A percentile compares a stretch with the other conserved stretches of the same genome.
Conservation (phyloP, 2,888 invertebrate species). For the Amiota mariae region DNA sequence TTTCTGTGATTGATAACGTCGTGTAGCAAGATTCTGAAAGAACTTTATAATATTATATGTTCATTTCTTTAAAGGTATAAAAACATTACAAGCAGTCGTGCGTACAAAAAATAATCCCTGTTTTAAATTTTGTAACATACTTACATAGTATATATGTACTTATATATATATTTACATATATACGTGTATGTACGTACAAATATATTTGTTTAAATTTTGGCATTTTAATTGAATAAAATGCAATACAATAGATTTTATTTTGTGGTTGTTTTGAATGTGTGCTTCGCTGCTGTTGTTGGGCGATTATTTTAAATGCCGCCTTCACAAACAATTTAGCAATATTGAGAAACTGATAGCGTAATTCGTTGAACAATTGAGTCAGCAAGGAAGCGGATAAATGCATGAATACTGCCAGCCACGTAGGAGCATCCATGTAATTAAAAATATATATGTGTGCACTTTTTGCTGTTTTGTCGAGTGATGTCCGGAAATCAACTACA, state of each 20-base stretch:
- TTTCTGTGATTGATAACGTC: no score
- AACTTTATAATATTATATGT: no score
- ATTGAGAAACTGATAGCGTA: conserved; percentile 9
- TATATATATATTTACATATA: background rate
- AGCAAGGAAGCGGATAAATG: no score
- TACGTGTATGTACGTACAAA: background rate
- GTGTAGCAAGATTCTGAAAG: no score
- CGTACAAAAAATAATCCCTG: no score
- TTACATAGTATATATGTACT: background rate
- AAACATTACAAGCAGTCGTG: no score
- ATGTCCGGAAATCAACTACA: background rate
- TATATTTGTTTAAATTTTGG: conserved; percentile 48
- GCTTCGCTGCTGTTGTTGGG: conserved; percentile 30
- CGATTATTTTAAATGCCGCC: conserved; percentile 5
- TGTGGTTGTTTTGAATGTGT: conserved; percentile 34
- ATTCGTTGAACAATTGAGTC: background rate
- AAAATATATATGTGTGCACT: conserved; percentile 66
- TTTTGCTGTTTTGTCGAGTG: conserved; percentile 57
- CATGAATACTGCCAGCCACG: no score
- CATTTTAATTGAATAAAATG: conserved; percentile 65
- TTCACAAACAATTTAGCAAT: conserved; percentile 25
- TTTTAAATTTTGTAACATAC: background rate
- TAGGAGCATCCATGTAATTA: conserved; percentile 30
- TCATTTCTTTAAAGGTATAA: no score
- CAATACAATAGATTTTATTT: conserved; percentile 54